Conservation (phyloP, 2,113 vertebrate species). For the Gymnorhina tibicen region DNA sequence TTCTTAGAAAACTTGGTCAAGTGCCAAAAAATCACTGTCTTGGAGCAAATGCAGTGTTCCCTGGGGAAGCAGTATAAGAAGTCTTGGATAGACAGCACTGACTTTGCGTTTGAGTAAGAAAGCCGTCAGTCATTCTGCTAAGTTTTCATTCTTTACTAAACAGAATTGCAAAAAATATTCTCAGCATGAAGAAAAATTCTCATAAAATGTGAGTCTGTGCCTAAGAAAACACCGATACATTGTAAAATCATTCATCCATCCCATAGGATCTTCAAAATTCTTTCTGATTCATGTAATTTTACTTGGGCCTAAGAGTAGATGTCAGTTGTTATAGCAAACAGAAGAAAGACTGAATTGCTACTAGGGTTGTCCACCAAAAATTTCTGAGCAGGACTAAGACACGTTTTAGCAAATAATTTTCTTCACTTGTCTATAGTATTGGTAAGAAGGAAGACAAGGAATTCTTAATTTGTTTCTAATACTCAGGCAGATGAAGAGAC, state of each 20-base stretch:
- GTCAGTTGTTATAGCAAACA: background rate
- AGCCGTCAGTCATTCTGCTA: background rate
- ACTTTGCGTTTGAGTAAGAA: background rate
- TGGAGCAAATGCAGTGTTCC: background rate
- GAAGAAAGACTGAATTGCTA: background rate
- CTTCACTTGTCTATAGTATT: background rate
- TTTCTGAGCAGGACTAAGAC: background rate
- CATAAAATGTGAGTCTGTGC: background rate
- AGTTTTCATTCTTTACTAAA: background rate
- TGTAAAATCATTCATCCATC: background rate
- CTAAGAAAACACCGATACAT: background rate
- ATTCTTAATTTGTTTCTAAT: background rate
- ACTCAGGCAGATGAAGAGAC: background rate
- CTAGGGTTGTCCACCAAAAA: background rate
- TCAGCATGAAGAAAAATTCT: background rate
- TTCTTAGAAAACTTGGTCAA: background rate
- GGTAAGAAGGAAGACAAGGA: background rate
- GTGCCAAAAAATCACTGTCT: background rate
- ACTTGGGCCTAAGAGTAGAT: background rate
- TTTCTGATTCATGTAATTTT: background rate
- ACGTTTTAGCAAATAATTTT: fast-evolving
- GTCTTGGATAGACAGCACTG: background rate
- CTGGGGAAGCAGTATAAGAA: background rate
- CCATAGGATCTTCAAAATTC: background rate
- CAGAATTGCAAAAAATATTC: background rate